Evolutionary conservation across 2,888 invertebrate genomes (phyloP), one percentile per base, ranked within the genome.

Genomic region (Caenorhabditis sp.): DNA sequence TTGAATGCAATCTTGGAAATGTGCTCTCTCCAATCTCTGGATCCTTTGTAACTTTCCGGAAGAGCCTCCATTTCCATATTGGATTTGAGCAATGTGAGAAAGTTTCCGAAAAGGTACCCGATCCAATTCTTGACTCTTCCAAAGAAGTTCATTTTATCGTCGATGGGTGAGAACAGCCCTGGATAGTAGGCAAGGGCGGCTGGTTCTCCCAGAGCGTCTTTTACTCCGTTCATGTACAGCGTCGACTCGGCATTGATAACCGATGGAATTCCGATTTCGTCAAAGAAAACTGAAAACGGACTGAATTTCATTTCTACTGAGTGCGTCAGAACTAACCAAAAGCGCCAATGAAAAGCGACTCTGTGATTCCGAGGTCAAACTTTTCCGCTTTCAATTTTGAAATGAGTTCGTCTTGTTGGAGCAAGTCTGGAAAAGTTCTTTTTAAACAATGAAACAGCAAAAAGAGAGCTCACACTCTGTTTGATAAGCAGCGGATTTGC

Each of bases 341-440:
- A 5, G 32, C 62, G 9, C 61, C 48, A 13, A 63, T 1, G 11
- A 59, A 58, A 4, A 73, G 15, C 8, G 72, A 59, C 43, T 78
- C 73, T 7, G 58, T 11, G 30, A 74, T 78, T 11, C 30, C 74
- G 0, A 78, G 15, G 43, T 78, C 78, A 27, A 59, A 78, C 5
- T 70, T 66, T 35, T 74, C 70, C 0, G 46, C 22, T 13, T 35
- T 43, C 6, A 78, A 20, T 26, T 68, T 9, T n/a, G 58, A 48
- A 7, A 71, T 20, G 1, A 76, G 22, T 24, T 70, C 65, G 0
- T 17, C 48, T 45, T 65, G 61, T 37, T 53, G 30, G 53, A 71
- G 52, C 0, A 71, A 8, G 20, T 61, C 74, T 74, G 53, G n/a
- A n/a, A n/a, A 24, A 74, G 48, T 27, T 1, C 26, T 9, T 7